Base-by-base conservation (phyloP, 2,888 invertebrate genomes). In the Oxystoma pomonae region DNA sequence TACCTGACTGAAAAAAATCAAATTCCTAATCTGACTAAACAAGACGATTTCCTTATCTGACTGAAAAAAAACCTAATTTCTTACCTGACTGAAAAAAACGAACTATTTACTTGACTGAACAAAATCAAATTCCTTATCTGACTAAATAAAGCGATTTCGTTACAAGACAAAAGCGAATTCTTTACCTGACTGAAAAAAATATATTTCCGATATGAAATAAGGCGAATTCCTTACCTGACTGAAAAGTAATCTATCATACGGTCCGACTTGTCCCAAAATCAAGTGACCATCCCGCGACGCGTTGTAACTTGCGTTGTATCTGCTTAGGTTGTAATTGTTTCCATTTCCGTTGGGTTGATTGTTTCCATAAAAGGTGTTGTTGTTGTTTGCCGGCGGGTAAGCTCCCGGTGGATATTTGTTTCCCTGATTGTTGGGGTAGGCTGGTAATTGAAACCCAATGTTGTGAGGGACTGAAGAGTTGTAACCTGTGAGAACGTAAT, bases 171-270 rank as follows among this genome's bases (percentile, higher is more conserved):
- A n/a, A n/a, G n/a, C n/a, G n/a, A n/a, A n/a, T n/a, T n/a, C n/a
- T n/a, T n/a, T n/a, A n/a, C n/a, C n/a, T n/a, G n/a, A n/a, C n/a
- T n/a, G n/a, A n/a, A n/a, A n/a, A n/a, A n/a, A n/a, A n/a, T n/a
- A n/a, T n/a, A n/a, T n/a, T n/a, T n/a, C n/a, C n/a, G n/a, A n/a
- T n/a, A n/a, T n/a, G n/a, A n/a, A n/a, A n/a, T n/a, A n/a, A n/a
- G n/a, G n/a, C n/a, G n/a, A n/a, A n/a, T n/a, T 7, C 12, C 35
- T 35, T 71, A 78, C 78, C 73, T 76, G 73, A 61, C 70, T 72
- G 62, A 74, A 77, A n/a, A 79, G 65, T 21, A 77, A 65, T 63
- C 71, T 70, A 64, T 79, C 79, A 56, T 67, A 68, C 2, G 65
- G 59, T 52, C 71, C 71, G 35, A 77, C 71, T 49, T 70, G 69